Conservation (phyloP, 2,113 vertebrate genomes). For the Cardinalis cardinalis region DNA sequence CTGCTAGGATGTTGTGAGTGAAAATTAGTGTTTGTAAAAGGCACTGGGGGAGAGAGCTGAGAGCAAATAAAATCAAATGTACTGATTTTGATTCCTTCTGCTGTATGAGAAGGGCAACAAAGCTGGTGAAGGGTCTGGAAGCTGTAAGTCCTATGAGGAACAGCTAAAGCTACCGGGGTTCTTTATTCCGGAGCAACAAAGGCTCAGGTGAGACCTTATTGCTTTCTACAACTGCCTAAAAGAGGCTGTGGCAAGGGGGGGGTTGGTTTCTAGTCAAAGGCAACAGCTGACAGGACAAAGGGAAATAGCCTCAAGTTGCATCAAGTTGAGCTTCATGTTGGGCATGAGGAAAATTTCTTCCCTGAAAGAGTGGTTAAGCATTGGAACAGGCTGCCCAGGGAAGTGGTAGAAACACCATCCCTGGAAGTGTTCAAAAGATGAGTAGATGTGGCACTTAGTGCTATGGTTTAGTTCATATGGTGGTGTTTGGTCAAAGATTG, state of each 20-base stretch:
- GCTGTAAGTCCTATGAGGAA: background rate
- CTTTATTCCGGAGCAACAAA: background rate
- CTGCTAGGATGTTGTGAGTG: background rate
- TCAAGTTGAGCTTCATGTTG: background rate
- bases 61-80: background rate
- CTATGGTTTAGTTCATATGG: background rate
- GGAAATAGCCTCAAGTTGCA: background rate
- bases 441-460: background rate
- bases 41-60: background rate
- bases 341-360: background rate
- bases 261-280: rapidly evolving
- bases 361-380: background rate
- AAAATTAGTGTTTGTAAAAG: background rate
- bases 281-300: background rate
- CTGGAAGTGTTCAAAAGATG: background rate
- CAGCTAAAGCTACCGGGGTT: background rate
- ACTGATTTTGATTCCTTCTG: background rate
- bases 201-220: background rate
- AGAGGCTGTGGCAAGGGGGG: background rate
- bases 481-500: background rate
- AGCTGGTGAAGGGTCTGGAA: background rate
- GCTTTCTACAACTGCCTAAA: background rate
- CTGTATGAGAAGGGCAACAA: background rate
- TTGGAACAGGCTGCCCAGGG: background rate
- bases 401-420: background rate